phyloP scores from a whole-genome alignment of 2,888 invertebrate species.

The Tryphoninae sp. region DNA sequence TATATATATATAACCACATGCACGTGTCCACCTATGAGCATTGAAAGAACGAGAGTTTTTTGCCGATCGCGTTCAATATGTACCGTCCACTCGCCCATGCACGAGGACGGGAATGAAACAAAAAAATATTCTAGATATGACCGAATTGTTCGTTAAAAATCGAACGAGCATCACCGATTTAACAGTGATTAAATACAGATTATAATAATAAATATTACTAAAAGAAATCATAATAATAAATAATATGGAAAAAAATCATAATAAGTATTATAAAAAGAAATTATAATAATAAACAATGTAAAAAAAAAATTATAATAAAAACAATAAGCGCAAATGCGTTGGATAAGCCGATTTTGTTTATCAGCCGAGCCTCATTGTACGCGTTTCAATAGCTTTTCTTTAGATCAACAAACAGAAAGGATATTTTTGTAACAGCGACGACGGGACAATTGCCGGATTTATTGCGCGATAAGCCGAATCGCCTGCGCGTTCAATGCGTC shows the following conservation, averaged over 20 bases:
- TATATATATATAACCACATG: not conserved
- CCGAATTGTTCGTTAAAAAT: no score
- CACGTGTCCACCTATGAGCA: not conserved
- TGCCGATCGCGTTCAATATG: constrained; percentile 38
- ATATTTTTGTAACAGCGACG: constrained; percentile 26
- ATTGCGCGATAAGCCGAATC: constrained; percentile 28
- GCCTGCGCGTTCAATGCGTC: constrained; percentile 8
- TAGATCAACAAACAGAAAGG: not conserved
- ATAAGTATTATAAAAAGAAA: no score
- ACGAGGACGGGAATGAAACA: constrained; percentile 10
- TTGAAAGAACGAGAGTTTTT: constrained; percentile 8
- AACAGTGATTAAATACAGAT: constrained; percentile 9
- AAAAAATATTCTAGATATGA: no score
- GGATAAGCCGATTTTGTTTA: not conserved
- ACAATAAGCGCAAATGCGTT: not conserved
- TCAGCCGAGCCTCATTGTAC: not conserved
- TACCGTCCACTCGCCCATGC: constrained; percentile 28
- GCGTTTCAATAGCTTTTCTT: not conserved
- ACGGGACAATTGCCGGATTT: constrained; percentile 48
- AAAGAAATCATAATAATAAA: not conserved
- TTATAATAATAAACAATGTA: not conserved
- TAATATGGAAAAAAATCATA: no score
- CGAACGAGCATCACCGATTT: not conserved
- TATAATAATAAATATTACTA: not conserved
- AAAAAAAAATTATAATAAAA: not conserved